Conservation (phyloP, 1,140 invertebrate species). For the Sycophaga agraensis region DNA sequence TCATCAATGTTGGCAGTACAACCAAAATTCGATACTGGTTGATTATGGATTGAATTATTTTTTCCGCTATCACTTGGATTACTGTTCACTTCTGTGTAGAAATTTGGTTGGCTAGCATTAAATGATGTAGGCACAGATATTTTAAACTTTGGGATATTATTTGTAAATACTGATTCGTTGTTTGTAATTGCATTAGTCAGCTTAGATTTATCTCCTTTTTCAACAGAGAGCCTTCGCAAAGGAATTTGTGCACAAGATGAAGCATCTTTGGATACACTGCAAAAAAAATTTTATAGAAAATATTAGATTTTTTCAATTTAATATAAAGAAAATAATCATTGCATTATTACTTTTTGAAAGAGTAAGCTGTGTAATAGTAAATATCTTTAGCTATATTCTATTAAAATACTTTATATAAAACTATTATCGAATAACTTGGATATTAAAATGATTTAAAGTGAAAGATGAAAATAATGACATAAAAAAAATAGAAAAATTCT, state of each 20-base stretch:
- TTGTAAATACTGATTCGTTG: constrained; percentile 27
- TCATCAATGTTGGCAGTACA: constrained; percentile 52
- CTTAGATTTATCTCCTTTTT: constrained; percentile 29
- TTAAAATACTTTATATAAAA: no score
- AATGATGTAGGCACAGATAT: constrained; percentile 49
- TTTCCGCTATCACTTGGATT: constrained; percentile 38
- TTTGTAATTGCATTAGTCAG: constrained; percentile 4
- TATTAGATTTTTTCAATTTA: background rate
- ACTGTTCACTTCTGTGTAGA: constrained; percentile 54
- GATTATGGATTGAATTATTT: constrained; percentile 33
- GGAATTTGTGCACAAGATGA: constrained; percentile 31
- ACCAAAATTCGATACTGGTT: constrained; percentile 46
- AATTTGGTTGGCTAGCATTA: constrained; percentile 51
- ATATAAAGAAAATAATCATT: background rate
- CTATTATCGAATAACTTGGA: no score
- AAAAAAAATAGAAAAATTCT: no score
- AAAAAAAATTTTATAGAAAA: constrained; percentile 20
- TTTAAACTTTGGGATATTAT: constrained; percentile 47
- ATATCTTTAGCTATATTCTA: no score
- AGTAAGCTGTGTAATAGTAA: no score
- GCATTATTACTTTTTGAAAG: no score
- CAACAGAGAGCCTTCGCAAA: constrained; percentile 7
- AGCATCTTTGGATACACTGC: constrained; percentile 33
- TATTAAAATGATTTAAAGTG: no score
- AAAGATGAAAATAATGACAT: no score